Base-by-base conservation (phyloP, 1,140 invertebrate genomes). In the Melipona quadrifasciata region DNA sequence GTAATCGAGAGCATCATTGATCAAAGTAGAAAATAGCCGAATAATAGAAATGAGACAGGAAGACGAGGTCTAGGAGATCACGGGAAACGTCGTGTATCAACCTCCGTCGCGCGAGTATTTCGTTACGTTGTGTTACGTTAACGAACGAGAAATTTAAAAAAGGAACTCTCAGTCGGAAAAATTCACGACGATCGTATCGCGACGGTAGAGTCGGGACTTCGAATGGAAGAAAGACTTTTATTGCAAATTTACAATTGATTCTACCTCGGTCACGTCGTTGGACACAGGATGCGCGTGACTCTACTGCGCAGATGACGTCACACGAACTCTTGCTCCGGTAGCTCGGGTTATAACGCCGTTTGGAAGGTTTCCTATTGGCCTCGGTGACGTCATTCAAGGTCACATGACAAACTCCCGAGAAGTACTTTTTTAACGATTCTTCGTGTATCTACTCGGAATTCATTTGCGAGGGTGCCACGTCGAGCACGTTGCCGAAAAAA, bases 301-400 rank as follows among this genome's bases (percentile, higher is more conserved):
- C 72, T 74, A 57, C 77, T 77, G 89, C 87, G 89, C 89, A 89
- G 67, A 78, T 89, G 88, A 89, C 87, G 87, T 89, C 88, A 89
- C 85, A 84, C 47, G 57, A 76, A 76, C 87, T 86, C 68, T 84
- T 86, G 81, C 87, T 75, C 87, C 84, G 84, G 84, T 89, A 89
- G 87, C 67, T 65, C 87, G 77, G 71, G 80, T 87, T 86, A 79
- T 87, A 89, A 79, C 81, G 79, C 74, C 82, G 78, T 88, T 88
- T 87, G 82, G 83, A 85, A 89, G 85, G 79, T 89, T 90, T 87
- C 75, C 87, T 89, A 90, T 82, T 90, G 85, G 68, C 87, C 88
- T 90, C 87, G 78, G 79, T 90, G 87, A 90, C 82, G 85, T 90
- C 88, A 89, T 53, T 73, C 85, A 89, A 90, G 88, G 88, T 89